phyloP scores from a whole-genome alignment of 2,113 vertebrate species.

The Labeo catla region DNA sequence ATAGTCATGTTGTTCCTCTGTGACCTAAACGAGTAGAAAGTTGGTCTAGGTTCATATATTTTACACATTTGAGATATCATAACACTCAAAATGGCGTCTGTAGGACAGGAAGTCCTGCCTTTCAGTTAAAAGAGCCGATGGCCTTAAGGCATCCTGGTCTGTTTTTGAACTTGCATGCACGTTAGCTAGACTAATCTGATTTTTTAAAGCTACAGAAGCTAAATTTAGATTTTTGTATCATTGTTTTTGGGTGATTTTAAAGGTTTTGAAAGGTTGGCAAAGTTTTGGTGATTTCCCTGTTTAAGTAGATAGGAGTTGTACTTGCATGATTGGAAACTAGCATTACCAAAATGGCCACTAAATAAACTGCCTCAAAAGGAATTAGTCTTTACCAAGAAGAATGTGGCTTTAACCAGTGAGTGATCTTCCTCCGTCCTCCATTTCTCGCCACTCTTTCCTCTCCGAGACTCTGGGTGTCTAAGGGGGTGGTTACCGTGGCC shows the following conservation, averaged over 20 bases:
- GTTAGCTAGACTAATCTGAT: neutral
- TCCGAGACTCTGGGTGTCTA: neutral
- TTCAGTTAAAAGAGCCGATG: neutral
- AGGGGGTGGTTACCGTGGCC: neutral
- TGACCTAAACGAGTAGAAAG: neutral
- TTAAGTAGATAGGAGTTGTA: neutral
- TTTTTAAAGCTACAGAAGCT: neutral
- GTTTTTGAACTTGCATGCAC: constrained; percentile 3
- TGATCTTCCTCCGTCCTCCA: constrained; percentile 30
- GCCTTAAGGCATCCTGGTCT: neutral
- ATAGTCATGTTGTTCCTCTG: neutral
- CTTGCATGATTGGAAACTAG: neutral
- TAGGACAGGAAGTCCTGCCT: no score
- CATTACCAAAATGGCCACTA: constrained; percentile 13
- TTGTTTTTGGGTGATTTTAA: neutral
- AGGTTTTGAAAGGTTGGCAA: neutral
- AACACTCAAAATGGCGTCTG: neutral
- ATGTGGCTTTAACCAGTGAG: neutral
- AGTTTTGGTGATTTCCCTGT: neutral
- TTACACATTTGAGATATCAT: neutral
- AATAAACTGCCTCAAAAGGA: neutral
- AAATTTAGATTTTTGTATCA: neutral
- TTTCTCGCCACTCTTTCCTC: constrained; percentile 9
- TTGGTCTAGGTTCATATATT: neutral
- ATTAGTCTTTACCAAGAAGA: neutral